Conservation (phyloP, 1,140 invertebrate species). For the Procambarus virginalis region DNA sequence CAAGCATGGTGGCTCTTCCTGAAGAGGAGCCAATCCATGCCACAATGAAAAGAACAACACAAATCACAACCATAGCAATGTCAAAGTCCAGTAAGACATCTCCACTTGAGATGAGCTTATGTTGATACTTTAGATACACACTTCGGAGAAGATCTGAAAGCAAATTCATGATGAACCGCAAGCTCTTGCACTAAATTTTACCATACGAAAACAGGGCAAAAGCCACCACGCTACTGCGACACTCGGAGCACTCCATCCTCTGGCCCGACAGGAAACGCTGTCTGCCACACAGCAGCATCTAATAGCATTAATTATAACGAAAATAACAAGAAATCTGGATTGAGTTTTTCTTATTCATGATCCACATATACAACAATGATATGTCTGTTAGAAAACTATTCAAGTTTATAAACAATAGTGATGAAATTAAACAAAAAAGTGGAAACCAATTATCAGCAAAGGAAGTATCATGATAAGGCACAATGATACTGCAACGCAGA, state of each 20-base stretch:
- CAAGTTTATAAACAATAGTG: too few species aligned
- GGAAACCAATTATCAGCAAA: conserved; percentile 8
- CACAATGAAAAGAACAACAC: neutral
- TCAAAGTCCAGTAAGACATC: conserved; percentile 58
- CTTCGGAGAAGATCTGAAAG: conserved; percentile 32
- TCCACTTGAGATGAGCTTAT: conserved; percentile 48
- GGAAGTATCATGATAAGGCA: conserved; percentile 24
- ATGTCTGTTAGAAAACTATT: too few species aligned
- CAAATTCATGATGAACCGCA: conserved; percentile 25
- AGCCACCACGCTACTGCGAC: too few species aligned
- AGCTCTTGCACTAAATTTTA: too few species aligned
- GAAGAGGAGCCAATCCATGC: conserved; percentile 29
- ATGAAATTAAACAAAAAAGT: neutral
- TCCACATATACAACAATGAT: too few species aligned
- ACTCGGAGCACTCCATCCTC: too few species aligned
- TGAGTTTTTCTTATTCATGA: too few species aligned
- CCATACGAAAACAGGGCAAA: too few species aligned
- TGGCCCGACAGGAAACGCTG: neutral
- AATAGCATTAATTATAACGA: neutral
- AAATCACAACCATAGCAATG: conserved; percentile 27
- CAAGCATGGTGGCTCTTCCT: conserved; percentile 22
- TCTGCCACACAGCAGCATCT: neutral
- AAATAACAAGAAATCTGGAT: neutral
- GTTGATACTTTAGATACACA: conserved; percentile 46
- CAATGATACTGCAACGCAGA: too few species aligned